Evolutionary conservation across 2,797 vertebrate species (phyloP).

Genomic region (Peromyscus aztecus): DNA sequence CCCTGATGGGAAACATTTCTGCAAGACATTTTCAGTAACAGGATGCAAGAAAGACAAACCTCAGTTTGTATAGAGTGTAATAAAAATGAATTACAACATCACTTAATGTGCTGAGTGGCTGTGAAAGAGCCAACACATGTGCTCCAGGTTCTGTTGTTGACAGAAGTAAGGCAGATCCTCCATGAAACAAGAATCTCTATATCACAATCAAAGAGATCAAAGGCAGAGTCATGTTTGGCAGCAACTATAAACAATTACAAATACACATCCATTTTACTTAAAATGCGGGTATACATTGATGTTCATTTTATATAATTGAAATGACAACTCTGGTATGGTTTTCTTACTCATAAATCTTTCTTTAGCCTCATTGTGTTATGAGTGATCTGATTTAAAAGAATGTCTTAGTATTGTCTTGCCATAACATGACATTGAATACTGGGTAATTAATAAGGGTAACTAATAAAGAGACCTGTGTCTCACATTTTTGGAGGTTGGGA

Average conservation of each 20-base stretch:
- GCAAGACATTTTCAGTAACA: slow-evolving; percentile 62
- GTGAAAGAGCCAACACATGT: not conserved
- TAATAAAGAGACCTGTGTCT: not conserved
- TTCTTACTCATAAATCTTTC: not conserved
- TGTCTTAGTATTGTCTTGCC: not conserved
- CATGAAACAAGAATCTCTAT: not conserved
- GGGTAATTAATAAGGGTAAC: not conserved
- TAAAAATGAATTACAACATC: slow-evolving; percentile 5
- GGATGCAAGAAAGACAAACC: slow-evolving; percentile 50
- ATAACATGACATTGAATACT: not conserved
- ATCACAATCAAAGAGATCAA: not conserved
- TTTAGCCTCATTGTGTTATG: slow-evolving; percentile 44
- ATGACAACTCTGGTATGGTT: not conserved
- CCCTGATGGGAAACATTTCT: slow-evolving; percentile 50
- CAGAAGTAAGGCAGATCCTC: not conserved
- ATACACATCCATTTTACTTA: not conserved
- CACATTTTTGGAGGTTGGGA: not conserved
- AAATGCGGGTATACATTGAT: not conserved
- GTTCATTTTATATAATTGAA: not conserved
- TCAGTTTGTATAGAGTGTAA: not conserved
- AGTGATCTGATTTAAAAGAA: slow-evolving; percentile 36
- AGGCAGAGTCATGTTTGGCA: not conserved
- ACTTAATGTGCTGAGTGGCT: not conserved
- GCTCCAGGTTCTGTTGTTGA: not conserved
- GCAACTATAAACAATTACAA: not conserved